Conservation (phyloP, 2,888 invertebrate species). For the Clepsis dumicolana region DNA sequence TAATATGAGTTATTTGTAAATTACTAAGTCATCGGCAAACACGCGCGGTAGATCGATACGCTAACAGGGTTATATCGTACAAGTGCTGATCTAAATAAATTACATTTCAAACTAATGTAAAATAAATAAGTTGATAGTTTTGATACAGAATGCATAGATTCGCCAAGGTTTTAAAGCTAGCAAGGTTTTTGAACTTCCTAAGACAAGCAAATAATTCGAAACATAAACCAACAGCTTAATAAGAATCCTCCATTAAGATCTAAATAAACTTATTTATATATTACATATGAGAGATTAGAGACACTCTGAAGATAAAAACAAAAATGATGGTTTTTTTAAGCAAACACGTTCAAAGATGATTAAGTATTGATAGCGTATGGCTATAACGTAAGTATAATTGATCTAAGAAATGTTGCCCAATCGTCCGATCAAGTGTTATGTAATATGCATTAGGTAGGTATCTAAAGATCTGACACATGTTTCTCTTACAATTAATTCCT, state of each 20-base stretch:
- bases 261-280: too few species aligned
- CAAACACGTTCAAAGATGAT: background rate
- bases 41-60: constrained; percentile 37
- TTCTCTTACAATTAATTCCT: constrained; percentile 40
- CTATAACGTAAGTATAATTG: constrained; percentile 7
- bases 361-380: background rate
- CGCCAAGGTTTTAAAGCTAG: background rate
- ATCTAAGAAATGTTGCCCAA: constrained; percentile 27
- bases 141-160: background rate
- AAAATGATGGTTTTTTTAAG: background rate
- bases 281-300: too few species aligned
- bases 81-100: constrained; percentile 38
- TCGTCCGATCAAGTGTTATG: constrained; percentile 36
- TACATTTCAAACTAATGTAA: constrained; percentile 5
- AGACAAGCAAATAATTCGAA: background rate
- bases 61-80: constrained; percentile 42
- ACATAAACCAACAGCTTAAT: too few species aligned
- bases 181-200: background rate
- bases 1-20: constrained; percentile 27
- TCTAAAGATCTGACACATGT: constrained; percentile 35
- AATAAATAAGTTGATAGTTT: background rate
- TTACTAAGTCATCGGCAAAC: constrained; percentile 30
- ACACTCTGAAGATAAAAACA: background rate
- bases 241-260: too few species aligned
- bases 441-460: constrained; percentile 32